Conservation (phyloP, 64 coral and sea anemone species). For the Montipora efflorescens region DNA sequence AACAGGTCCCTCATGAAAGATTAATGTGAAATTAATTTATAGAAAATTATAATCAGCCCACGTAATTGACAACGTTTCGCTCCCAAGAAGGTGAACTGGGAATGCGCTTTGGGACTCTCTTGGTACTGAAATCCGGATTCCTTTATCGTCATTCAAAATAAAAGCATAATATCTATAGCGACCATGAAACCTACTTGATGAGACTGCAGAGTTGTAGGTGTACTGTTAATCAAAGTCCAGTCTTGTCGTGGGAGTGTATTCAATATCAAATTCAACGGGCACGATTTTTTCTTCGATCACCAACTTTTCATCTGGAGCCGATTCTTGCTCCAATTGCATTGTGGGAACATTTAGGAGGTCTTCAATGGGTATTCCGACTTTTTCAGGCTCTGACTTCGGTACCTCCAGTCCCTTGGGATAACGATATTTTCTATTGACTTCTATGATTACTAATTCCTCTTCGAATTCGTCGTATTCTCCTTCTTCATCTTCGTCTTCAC, state of each 20-base stretch:
- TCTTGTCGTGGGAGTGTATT: neutral
- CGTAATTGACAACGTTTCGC: too few species aligned
- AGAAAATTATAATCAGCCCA: too few species aligned
- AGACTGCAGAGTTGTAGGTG: neutral
- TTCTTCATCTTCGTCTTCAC: neutral
- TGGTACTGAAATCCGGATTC: too few species aligned
- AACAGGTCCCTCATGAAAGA: too few species aligned
- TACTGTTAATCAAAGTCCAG: neutral
- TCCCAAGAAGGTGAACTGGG: too few species aligned
- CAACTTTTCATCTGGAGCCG: neutral
- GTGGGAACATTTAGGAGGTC: constrained; percentile 1
- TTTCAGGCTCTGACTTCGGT: constrained; percentile 1
- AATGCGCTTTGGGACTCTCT: neutral
- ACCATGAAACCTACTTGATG: too few species aligned
- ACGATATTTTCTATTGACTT: constrained; percentile 17
- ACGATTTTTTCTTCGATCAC: neutral
- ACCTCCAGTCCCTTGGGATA: constrained; percentile 2
- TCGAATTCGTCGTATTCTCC: constrained; percentile 35
- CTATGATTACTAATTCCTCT: constrained; percentile 28
- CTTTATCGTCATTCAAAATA: neutral
- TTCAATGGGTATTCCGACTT: constrained; percentile 16
- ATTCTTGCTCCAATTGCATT: constrained; percentile 8
- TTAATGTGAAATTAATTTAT: too few species aligned
- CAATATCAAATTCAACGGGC: neutral
- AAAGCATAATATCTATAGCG: neutral